phyloP scores from a whole-genome alignment of 2,888 invertebrate species.

The Phalera bucephala region DNA sequence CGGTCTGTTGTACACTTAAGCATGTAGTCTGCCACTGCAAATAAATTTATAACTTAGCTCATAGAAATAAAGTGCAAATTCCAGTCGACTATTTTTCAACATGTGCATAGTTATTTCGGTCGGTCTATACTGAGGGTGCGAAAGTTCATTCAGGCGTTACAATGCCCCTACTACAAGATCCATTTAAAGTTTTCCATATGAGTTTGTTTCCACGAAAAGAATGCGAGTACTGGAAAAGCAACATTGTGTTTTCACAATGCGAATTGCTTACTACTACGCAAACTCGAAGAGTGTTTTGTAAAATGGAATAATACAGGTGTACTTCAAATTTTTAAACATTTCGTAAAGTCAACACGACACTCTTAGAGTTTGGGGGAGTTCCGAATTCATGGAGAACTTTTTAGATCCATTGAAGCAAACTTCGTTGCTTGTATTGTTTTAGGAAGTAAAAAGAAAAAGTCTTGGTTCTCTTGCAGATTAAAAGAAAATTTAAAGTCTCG shows the following conservation, averaged over 20 bases:
- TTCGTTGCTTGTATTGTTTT: not conserved
- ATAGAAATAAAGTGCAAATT: constrained; percentile 21
- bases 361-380: constrained; percentile 4
- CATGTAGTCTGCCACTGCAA: constrained; percentile 5
- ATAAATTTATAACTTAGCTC: constrained; percentile 13
- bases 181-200: constrained; percentile 39
- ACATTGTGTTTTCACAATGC: constrained; percentile 2
- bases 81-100: constrained; percentile 13
- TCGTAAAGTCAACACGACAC: constrained; percentile 11
- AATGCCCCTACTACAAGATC: constrained; percentile 44
- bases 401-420: not conserved
- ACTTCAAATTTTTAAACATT: constrained; percentile 10
- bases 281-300: not conserved
- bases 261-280: not conserved
- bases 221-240: constrained; percentile 17
- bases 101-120: constrained; percentile 46
- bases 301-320: constrained; percentile 14
- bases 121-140: constrained; percentile 44
- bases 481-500: not conserved
- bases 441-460: not conserved
- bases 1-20: constrained; percentile 10
- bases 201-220: constrained; percentile 26
- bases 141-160: constrained; percentile 55
- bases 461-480: not conserved
- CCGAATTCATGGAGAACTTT: constrained; percentile 9